phyloP scores from a whole-genome alignment of 2,113 vertebrate species.

The Pelvicachromis taeniatus region DNA sequence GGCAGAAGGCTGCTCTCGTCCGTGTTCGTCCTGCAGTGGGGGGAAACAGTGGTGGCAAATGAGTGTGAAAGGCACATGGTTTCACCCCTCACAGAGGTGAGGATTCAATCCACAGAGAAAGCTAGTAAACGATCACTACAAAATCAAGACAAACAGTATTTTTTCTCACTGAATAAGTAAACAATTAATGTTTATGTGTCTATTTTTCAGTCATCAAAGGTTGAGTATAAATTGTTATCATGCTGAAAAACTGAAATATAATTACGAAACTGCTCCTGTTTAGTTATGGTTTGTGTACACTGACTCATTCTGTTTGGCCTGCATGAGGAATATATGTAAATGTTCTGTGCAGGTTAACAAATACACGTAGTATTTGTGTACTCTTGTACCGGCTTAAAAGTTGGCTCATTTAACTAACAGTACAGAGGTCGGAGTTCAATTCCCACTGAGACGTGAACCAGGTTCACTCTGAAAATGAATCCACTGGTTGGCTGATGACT shows the following conservation, averaged over 20 bases:
- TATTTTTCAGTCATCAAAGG: not conserved
- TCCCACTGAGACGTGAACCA: not conserved
- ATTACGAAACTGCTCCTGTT: not conserved
- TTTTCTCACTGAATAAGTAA: not conserved
- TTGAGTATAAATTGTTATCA: not conserved
- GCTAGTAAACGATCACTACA: not conserved
- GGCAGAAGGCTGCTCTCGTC: conserved; percentile 59
- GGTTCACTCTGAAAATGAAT: not conserved
- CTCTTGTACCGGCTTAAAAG: not conserved
- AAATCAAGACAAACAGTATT: not conserved
- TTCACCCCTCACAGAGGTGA: not conserved
- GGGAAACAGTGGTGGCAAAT: not conserved
- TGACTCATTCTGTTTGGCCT: not conserved
- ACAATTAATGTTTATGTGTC: accelerated
- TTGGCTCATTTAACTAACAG: not conserved
- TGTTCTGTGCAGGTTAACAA: not conserved
- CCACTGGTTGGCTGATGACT: conserved; percentile 2
- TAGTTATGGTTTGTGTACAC: not conserved
- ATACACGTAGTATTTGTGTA: not conserved
- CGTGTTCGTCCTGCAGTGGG: conserved; percentile 73
- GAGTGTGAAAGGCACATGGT: not conserved
- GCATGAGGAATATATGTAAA: not conserved
- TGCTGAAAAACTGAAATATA: not conserved
- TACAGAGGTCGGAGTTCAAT: not conserved
- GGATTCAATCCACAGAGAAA: not conserved